phyloP scores from a whole-genome alignment of 1,140 invertebrate species.

The Drosophila bocki region DNA sequence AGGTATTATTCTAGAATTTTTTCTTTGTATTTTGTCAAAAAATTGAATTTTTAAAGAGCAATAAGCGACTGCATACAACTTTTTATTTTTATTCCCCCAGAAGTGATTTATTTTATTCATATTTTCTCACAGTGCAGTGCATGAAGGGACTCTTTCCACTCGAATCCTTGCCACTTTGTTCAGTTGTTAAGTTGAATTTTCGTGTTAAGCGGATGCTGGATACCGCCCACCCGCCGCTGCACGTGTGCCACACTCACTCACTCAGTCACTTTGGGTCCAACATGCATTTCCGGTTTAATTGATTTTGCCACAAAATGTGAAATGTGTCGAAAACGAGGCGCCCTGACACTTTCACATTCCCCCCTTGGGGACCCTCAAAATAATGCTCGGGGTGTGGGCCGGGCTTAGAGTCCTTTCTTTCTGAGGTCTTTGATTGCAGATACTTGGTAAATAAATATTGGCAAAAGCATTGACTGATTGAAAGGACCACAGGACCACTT shows the following conservation, averaged over 20 bases:
- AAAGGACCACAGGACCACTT: constrained; percentile 63
- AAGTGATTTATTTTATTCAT: no score
- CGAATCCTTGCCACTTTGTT: constrained; percentile 59
- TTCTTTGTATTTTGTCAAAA: no score
- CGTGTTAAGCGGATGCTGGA: constrained; percentile 70
- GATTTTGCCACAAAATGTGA: constrained; percentile 80
- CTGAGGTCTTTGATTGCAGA: constrained; percentile 65
- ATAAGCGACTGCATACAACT: no score
- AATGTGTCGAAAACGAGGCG: constrained; percentile 75
- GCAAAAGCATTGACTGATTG: constrained; percentile 70
- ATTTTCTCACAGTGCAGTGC: constrained; percentile 4
- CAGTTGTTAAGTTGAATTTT: constrained; percentile 78
- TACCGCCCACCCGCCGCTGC: constrained; percentile 32
- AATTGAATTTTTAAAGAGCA: no score
- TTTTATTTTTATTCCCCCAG: no score
- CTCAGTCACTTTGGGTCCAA: constrained; percentile 46
- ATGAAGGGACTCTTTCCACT: constrained; percentile 12
- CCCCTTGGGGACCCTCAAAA: background rate
- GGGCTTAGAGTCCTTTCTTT: constrained; percentile 28
- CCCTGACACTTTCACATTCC: constrained; percentile 20
- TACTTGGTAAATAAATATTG: constrained; percentile 73
- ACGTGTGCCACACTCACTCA: constrained; percentile 37
- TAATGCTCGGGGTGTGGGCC: constrained; percentile 10
- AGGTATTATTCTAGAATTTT: no score
- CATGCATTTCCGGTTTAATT: constrained; percentile 82